Conservation (phyloP, 2,888 invertebrate species). For the Metacarcinus magister region DNA sequence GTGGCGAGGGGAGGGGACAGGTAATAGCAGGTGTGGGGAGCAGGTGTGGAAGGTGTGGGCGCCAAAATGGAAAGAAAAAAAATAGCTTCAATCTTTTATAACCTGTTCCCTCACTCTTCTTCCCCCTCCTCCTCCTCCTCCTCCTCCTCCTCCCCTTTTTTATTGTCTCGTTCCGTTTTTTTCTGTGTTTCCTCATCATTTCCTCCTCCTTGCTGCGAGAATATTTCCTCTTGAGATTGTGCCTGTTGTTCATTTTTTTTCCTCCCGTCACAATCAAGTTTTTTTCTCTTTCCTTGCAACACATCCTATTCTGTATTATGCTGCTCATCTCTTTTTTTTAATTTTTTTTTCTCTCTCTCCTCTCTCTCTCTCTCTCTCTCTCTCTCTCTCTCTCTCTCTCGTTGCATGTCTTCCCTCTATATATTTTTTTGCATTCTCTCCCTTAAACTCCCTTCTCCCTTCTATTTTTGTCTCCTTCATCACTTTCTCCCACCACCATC, state of each 20-base stretch:
- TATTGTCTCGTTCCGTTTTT: background rate
- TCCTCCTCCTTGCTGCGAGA: background rate
- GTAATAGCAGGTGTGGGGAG: background rate
- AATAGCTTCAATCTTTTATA: background rate
- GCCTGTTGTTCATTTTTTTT: background rate
- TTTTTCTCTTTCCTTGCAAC: background rate
- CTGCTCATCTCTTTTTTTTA: background rate
- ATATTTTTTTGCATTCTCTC: background rate
- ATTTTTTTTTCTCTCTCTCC: background rate
- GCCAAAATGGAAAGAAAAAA: background rate
- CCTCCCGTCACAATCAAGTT: background rate
- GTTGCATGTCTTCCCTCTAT: background rate
- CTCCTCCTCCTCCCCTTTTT: background rate
- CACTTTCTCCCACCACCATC: background rate
- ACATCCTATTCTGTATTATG: background rate
- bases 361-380: slow-evolving; percentile 3
- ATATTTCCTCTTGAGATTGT: slow-evolving; percentile 13
- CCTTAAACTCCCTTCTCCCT: background rate
- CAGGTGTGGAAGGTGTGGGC: slow-evolving; percentile 14
- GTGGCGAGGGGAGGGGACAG: slow-evolving; percentile 11
- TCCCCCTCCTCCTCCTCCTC: slow-evolving; percentile 11
- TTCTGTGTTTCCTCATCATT: background rate
- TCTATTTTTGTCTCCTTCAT: background rate
- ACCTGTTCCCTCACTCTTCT: background rate
- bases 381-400: slow-evolving; percentile 54